phyloP scores from a whole-genome alignment of 2,113 vertebrate genomes.

The Halichoerus grypus region DNA sequence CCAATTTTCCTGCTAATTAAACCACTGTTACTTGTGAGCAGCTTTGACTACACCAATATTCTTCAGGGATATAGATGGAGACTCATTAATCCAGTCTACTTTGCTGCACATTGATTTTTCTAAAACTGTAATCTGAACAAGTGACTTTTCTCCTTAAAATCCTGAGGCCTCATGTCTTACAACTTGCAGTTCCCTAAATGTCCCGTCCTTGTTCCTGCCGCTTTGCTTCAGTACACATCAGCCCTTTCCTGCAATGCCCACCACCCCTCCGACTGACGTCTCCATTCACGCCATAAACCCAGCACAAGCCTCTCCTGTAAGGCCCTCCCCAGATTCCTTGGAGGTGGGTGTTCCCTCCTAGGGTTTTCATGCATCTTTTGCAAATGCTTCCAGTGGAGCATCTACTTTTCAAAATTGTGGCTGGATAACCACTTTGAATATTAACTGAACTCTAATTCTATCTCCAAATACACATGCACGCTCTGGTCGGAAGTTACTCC shows the following conservation, averaged over 20 bases:
- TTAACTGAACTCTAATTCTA: neutral
- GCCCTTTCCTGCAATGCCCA: neutral
- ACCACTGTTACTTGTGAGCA: neutral
- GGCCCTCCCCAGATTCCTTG: rapidly evolving
- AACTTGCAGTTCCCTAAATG: neutral
- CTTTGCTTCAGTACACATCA: neutral
- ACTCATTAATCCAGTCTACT: neutral
- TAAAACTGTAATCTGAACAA: neutral
- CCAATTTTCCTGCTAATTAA: neutral
- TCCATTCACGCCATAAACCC: neutral
- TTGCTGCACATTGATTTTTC: neutral
- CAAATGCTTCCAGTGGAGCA: neutral
- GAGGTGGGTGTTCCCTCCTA: neutral
- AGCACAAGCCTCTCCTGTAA: neutral
- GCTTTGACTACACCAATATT: neutral
- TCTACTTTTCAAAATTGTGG: neutral
- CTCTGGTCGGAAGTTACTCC: neutral
- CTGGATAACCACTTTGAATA: neutral
- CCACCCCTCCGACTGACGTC: neutral
- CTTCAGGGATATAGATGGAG: neutral
- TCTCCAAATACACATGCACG: neutral
- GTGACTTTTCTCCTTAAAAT: neutral
- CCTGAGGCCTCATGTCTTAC: neutral
- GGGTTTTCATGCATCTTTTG: neutral
- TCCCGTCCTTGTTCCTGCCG: neutral